phyloP scores from a whole-genome alignment of 1,140 invertebrate species.

The Yoshiicerus persimilis region DNA sequence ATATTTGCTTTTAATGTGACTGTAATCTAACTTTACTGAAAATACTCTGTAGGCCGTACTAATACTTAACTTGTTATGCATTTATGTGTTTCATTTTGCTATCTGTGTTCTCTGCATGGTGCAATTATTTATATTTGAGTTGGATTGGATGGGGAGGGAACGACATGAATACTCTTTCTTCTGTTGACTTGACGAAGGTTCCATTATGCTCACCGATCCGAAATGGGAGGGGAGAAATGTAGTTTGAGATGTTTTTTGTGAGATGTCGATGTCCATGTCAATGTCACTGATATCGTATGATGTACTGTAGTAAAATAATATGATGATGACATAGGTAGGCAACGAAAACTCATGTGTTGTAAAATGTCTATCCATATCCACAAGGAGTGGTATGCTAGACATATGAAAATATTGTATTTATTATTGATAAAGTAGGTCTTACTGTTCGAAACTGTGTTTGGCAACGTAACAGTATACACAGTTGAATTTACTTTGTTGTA shows the following conservation, averaged over 20 bases:
- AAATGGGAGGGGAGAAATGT: background rate
- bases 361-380: too few relatives aligned
- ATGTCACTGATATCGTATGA: background rate
- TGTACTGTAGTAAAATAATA: background rate
- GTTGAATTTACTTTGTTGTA: background rate
- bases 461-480: background rate
- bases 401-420: background rate
- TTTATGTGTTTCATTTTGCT: background rate
- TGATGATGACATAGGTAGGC: background rate
- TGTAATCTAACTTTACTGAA: background rate
- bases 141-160: background rate
- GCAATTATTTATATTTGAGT: background rate
- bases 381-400: background rate
- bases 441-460: background rate
- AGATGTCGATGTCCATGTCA: background rate
- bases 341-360: background rate
- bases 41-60: too few relatives aligned
- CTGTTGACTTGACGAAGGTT: background rate
- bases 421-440: background rate
- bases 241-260: constrained; percentile 8
- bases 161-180: background rate
- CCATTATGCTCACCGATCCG: background rate
- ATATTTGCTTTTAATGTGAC: background rate
- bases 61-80: background rate
- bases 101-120: background rate